Evolutionary conservation across 2,888 invertebrate species (phyloP).

Genomic region (Drosophila nr. perissopoda): DNA sequence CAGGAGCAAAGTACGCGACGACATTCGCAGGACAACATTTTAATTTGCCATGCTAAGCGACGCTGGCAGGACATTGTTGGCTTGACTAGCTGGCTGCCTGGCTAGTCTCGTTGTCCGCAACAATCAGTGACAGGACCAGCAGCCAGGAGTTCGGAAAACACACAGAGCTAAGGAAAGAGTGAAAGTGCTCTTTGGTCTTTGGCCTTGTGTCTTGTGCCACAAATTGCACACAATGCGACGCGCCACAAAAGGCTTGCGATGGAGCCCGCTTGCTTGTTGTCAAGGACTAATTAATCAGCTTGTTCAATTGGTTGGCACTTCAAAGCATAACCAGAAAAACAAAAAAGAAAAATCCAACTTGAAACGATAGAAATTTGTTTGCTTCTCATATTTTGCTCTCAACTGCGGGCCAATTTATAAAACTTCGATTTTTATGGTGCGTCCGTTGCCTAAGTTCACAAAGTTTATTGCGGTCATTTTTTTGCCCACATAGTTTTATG

Average conservation of each 20-base stretch:
- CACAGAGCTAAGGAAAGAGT: slow-evolving; percentile 9
- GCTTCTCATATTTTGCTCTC: slow-evolving; percentile 12
- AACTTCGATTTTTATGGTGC: slow-evolving; percentile 72
- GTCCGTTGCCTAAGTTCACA: slow-evolving; percentile 44
- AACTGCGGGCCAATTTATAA: slow-evolving; percentile 68
- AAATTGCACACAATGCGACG: slow-evolving; percentile 51
- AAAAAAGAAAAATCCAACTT: slow-evolving; percentile 37
- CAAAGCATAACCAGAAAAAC: slow-evolving; percentile 40
- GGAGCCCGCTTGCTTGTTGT: slow-evolving; percentile 36
- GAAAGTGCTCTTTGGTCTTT: slow-evolving; percentile 19
- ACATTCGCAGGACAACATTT: slow-evolving; percentile 51
- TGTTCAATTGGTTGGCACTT: slow-evolving; percentile 55
- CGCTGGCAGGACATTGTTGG: slow-evolving; percentile 37
- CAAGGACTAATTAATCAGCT: slow-evolving; percentile 77
- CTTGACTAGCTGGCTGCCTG: slow-evolving; percentile 11
- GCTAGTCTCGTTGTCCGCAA: slow-evolving; percentile 21
- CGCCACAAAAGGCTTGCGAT: slow-evolving; percentile 38
- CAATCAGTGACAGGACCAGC: slow-evolving; percentile 42
- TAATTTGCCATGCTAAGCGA: slow-evolving; percentile 65
- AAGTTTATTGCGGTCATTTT: slow-evolving; percentile 64
- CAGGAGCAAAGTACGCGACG: slow-evolving; percentile 34
- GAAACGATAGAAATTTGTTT: slow-evolving; percentile 26
- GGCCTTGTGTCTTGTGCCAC: slow-evolving; percentile 30
- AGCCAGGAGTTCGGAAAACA: slow-evolving; percentile 5
- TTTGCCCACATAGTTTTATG: slow-evolving; percentile 57